Evolutionary conservation across 37 sponge, comb jelly and placozoan species (phyloP).

Genomic region (Haliclona indistincta): DNA sequence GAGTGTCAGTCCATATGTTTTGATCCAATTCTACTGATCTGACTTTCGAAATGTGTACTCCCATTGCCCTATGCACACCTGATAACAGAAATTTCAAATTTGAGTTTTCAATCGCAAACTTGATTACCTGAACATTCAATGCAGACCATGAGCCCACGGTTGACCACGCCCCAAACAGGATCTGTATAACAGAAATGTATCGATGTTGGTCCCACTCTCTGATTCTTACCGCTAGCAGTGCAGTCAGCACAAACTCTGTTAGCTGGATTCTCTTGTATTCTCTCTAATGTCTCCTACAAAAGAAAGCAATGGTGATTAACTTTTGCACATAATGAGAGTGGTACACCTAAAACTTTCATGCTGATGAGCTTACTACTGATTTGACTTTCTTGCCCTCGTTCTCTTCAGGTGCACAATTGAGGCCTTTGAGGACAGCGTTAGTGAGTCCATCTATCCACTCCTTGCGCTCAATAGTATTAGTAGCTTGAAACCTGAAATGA

Average conservation of each 20-base stretch:
- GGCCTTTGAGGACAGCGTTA: slow-evolving; percentile 62
- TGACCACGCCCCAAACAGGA: slow-evolving; percentile 86
- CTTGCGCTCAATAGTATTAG: slow-evolving; percentile 53
- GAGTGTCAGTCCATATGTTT: slow-evolving; percentile 71
- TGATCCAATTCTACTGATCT: slow-evolving; percentile 83
- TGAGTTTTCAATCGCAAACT: too few species aligned
- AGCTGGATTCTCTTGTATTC: slow-evolving; percentile 65
- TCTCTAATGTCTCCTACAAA: slow-evolving; percentile 51
- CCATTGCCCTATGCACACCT: slow-evolving; percentile 77
- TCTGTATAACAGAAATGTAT: slow-evolving; percentile 40
- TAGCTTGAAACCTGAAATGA: slow-evolving; percentile 54
- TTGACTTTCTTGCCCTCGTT: slow-evolving; percentile 12
- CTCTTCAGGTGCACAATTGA: slow-evolving; percentile 40
- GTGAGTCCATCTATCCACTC: slow-evolving; percentile 76
- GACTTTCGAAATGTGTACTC: slow-evolving; percentile 88
- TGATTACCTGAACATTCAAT: slow-evolving; percentile 80
- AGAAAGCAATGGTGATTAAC: slow-evolving; percentile 13
- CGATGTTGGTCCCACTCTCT: neutral
- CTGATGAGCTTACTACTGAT: slow-evolving; percentile 2
- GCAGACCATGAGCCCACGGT: slow-evolving; percentile 85
- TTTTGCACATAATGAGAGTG: too few species aligned
- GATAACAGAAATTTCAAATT: neutral
- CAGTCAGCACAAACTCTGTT: slow-evolving; percentile 92
- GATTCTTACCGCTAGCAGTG: slow-evolving; percentile 20
- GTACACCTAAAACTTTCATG: too few species aligned